Evolutionary conservation across 2,888 invertebrate genomes (phyloP), one percentile per base, ranked within the genome.

Genomic region (Sceliomorpha sp.): DNA sequence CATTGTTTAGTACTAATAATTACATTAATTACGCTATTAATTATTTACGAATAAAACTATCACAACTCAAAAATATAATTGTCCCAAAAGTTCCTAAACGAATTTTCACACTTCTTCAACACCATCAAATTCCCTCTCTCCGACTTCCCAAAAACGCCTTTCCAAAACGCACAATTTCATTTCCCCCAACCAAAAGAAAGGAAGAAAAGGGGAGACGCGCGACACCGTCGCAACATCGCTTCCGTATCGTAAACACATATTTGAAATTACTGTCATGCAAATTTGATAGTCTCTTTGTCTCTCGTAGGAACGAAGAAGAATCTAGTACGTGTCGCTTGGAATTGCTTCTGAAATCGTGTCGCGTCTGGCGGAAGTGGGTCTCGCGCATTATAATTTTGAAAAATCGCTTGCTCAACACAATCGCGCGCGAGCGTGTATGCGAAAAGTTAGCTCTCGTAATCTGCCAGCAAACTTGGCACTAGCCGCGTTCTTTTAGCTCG

Each of bases 361-460:
- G 31, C 29, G 45, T n/a, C 26, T 50, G 45, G 36, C 62, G 62
- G 51, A 39, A 60, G 37, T 58, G 34, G 60, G 63, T 70, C 63
- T 66, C 44, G 70, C 66, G 68, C 40, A 44, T 50, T 24, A 32
- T 31, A 50, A 59, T 50, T 42, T 34, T 39, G 40, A 48, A 36
- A 24, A 47, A 51, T 47, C 31, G 29, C 47, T 8, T 20, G 20
- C 12, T 9, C 29, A 48, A 37, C 47, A 10, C 29, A 47, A 47
- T 47, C 56, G 34, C 10, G 37, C 29, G 9, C 8, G 37, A 47
- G 29, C n/a, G n/a, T 27, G 39, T 44, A 48, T 45, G 66, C 12
- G 45, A 47, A 47, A 44, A 47, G 58, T 58, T 47, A 31, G 51
- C 58, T 45, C 53, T 45, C 42, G 56, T 36, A 48, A 53, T 67